A percentile compares a stretch with the other conserved stretches of the same genome.
Conservation (phyloP, 2,113 vertebrate species). For the Lasiurus borealis region DNA sequence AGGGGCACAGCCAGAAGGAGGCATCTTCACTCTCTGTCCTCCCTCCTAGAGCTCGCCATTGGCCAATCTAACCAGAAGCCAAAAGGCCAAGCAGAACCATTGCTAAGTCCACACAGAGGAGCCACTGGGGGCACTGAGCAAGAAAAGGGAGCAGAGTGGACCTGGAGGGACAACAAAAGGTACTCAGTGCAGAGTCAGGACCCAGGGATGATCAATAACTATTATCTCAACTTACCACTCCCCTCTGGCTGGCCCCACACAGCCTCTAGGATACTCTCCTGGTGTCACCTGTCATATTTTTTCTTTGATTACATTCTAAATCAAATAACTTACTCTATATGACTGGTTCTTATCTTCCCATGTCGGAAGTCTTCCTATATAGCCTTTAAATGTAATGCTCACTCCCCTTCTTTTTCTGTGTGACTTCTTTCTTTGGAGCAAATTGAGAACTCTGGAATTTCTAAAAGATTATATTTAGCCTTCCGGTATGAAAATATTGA, state of each 20-base stretch:
- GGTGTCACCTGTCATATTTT: background rate
- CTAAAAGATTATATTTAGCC: slow-evolving; percentile 47
- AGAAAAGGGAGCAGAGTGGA: background rate
- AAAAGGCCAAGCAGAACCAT: background rate
- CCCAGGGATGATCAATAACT: too few relatives aligned
- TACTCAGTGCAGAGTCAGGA: background rate
- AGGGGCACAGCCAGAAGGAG: background rate
- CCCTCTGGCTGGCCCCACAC: background rate
- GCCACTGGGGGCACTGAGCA: background rate
- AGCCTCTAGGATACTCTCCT: background rate
- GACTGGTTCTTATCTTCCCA: background rate
- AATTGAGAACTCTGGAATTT: slow-evolving; percentile 37
- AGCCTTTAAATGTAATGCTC: background rate
- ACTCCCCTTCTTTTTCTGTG: background rate
- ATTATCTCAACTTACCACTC: background rate
- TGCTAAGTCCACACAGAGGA: background rate
- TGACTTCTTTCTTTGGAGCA: slow-evolving; percentile 13
- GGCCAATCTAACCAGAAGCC: background rate
- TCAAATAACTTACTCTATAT: background rate
- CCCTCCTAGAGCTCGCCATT: background rate
- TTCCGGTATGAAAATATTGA: slow-evolving; percentile 27
- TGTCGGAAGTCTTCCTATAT: background rate
- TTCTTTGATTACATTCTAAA: background rate
- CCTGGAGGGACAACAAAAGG: background rate
- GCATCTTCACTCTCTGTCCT: background rate